These are phyloP conservation scores for Rhyacichthys aspro DNA, from an alignment of 2,797 vertebrate species.

Conservation along the genomic window DNA sequence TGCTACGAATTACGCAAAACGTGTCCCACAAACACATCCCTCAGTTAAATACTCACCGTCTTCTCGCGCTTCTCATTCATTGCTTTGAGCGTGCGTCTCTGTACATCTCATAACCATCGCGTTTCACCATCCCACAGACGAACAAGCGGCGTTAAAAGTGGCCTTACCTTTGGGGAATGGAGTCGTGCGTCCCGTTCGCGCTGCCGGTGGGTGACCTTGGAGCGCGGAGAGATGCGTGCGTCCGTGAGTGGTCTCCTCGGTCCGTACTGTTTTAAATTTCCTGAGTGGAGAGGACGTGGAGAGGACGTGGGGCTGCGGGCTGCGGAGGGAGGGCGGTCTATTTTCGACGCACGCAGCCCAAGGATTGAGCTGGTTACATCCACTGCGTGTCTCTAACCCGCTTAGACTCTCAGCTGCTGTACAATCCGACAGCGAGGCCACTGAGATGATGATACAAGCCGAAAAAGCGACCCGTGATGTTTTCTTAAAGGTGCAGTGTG, in stretches of 20 bases:
- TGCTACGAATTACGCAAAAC: slow-evolving; percentile 4
- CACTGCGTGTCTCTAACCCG: neutral
- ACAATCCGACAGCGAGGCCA: slow-evolving; percentile 5
- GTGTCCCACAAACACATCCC: neutral
- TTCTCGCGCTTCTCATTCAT: slow-evolving; percentile 12
- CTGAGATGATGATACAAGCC: neutral
- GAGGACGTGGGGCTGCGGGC: slow-evolving; percentile 41
- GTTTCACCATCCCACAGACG: slow-evolving; percentile 10
- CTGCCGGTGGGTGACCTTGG: slow-evolving; percentile 64
- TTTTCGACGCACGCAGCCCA: slow-evolving; percentile 3
- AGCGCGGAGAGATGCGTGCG: slow-evolving; percentile 46
- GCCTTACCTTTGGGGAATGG: slow-evolving; percentile 50
- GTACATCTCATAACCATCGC: slow-evolving; percentile 8
- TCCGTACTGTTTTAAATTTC: slow-evolving; percentile 50
- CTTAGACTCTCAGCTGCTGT: slow-evolving; percentile 4
- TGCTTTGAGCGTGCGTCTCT: slow-evolving; percentile 14
- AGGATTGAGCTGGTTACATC: slow-evolving; percentile 15
- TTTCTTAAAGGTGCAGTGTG: slow-evolving; percentile 12
- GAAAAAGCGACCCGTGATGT: neutral
- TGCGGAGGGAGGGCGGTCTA: slow-evolving; percentile 20
- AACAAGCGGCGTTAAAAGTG: neutral
- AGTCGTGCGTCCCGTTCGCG: slow-evolving; percentile 5
- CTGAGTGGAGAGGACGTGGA: slow-evolving; percentile 53
- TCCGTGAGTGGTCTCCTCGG: slow-evolving; percentile 8
- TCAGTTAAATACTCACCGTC: neutral